These are phyloP conservation scores for Iguana delicatissima DNA, from an alignment of 2,797 vertebrate genomes.

Conservation along the genomic window DNA sequence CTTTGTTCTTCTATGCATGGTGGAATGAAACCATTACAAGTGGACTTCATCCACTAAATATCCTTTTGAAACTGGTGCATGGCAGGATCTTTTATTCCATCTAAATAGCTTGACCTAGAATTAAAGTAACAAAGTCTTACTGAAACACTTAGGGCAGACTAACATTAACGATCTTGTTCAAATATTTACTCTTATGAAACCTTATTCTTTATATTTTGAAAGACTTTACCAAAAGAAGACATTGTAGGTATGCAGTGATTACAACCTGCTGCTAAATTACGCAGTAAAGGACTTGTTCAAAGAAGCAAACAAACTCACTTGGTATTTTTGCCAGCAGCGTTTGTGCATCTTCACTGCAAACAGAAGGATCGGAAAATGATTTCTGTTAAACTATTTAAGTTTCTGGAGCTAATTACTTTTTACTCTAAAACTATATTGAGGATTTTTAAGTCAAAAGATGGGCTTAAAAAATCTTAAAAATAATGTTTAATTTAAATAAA, in stretches of 20 bases:
- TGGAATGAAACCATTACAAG: constrained; percentile 46
- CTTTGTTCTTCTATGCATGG: constrained; percentile 41
- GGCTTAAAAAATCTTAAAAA: background rate
- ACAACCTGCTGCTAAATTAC: constrained; percentile 50
- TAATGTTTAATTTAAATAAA: no score
- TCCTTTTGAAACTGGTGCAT: constrained; percentile 49
- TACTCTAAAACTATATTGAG: background rate
- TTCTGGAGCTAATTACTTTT: constrained; percentile 9
- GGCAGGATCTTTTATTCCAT: constrained; percentile 49
- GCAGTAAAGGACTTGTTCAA: constrained; percentile 51
- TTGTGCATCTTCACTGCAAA: constrained; percentile 7
- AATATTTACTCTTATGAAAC: constrained; percentile 42
- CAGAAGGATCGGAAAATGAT: background rate
- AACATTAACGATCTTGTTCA: constrained; percentile 45
- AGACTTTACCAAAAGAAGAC: constrained; percentile 54
- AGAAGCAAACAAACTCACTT: constrained; percentile 32
- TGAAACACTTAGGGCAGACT: background rate
- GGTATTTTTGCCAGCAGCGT: constrained; percentile 40
- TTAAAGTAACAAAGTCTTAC: constrained; percentile 31
- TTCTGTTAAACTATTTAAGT: background rate
- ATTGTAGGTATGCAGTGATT: constrained; percentile 59
- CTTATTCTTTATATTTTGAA: constrained; percentile 61
- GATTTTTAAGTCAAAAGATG: background rate
- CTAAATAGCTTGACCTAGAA: constrained; percentile 53
- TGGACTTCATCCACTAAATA: constrained; percentile 41